phyloP scores from a whole-genome alignment of 2,797 vertebrate genomes.

The Mus spretus region DNA sequence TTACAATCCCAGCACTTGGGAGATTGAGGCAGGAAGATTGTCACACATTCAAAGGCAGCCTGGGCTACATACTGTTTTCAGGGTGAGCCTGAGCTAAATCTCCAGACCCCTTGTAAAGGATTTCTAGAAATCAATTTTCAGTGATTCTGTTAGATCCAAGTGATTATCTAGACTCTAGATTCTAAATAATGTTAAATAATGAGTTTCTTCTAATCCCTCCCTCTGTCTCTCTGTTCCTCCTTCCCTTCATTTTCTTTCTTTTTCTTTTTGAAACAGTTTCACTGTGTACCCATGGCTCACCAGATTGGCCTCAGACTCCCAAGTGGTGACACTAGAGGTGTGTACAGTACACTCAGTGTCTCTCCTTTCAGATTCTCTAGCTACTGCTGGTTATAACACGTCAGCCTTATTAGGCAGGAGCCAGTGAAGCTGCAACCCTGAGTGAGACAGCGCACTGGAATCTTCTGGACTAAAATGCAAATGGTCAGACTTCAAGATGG shows the following conservation, averaged over 20 bases:
- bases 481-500: slow-evolving; percentile 6
- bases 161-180: not conserved
- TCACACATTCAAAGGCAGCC: not conserved
- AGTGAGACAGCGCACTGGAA: not conserved
- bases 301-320: not conserved
- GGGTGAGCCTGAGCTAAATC: not conserved
- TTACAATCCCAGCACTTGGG: not conserved
- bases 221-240: not conserved
- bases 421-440: not conserved
- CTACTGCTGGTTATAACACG: not conserved
- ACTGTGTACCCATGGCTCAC: not conserved
- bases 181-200: slow-evolving; percentile 47
- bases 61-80: not conserved
- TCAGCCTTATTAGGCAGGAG: not conserved
- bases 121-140: slow-evolving; percentile 24
- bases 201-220: not conserved
- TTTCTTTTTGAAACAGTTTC: not conserved
- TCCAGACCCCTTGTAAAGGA: not conserved
- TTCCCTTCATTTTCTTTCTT: not conserved
- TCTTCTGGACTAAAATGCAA: slow-evolving; percentile 7
- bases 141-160: slow-evolving; percentile 22
- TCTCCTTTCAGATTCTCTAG: slow-evolving; percentile 7
- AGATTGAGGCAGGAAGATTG: not conserved
- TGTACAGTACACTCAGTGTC: not conserved
- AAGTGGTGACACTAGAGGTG: not conserved